phyloP scores from a whole-genome alignment of 2,797 vertebrate species.

The Galago senegalensis region DNA sequence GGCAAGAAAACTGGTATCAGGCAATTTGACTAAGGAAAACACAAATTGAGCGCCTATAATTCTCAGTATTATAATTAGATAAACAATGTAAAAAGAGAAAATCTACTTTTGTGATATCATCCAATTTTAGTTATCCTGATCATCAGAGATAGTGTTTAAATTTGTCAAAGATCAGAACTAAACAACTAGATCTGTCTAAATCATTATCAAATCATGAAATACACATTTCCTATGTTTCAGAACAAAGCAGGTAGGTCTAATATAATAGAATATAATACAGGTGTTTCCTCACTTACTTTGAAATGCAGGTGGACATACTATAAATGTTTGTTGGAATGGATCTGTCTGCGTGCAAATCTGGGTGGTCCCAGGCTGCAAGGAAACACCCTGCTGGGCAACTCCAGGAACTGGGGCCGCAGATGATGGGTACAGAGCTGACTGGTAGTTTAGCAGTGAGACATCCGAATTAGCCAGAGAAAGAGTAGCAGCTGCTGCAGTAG shows the following conservation, averaged over 20 bases:
- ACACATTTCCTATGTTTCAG: no score
- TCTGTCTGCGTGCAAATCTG: slow-evolving; percentile 97
- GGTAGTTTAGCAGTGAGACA: slow-evolving; percentile 97
- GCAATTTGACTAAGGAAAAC: slow-evolving; percentile 64
- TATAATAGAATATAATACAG: not conserved
- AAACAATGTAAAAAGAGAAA: slow-evolving; percentile 44
- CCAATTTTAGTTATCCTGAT: slow-evolving; percentile 22
- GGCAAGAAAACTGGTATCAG: slow-evolving; percentile 39
- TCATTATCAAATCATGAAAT: no score
- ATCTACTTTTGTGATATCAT: slow-evolving; percentile 7
- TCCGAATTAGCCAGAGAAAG: slow-evolving; percentile 96
- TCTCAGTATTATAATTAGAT: slow-evolving; percentile 24
- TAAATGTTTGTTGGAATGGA: slow-evolving; percentile 98
- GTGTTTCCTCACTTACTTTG: slow-evolving; percentile 92
- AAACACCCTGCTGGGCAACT: slow-evolving; percentile 95
- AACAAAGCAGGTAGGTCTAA: not conserved
- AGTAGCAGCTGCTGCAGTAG: slow-evolving; percentile 95
- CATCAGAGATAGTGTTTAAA: slow-evolving; percentile 55
- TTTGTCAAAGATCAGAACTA: slow-evolving; percentile 47
- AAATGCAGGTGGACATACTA: slow-evolving; percentile 98
- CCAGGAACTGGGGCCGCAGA: slow-evolving; percentile 97
- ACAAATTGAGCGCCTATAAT: not conserved
- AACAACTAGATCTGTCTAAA: slow-evolving; percentile 19
- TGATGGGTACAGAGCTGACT: slow-evolving; percentile 97
- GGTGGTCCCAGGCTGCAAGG: slow-evolving; percentile 95